Conservation (phyloP, 2,888 invertebrate species). For the Pycnomerus fuliginosus region DNA sequence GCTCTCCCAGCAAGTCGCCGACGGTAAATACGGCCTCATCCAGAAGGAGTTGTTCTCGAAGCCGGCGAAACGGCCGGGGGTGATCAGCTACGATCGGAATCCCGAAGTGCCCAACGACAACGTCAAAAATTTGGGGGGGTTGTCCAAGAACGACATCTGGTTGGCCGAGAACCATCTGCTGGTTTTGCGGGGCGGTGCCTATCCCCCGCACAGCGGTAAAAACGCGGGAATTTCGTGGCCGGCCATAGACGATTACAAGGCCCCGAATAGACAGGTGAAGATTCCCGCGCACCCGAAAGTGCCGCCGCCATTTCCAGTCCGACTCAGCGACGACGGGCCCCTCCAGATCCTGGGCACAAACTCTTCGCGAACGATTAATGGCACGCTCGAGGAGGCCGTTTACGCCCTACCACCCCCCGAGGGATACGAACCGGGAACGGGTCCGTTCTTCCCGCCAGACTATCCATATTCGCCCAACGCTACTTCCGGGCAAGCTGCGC, state of each 20-base stretch:
- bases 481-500: constrained; percentile 66
- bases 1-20: constrained; percentile 84
- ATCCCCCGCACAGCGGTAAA: constrained; percentile 57
- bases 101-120: constrained; percentile 81
- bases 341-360: constrained; percentile 83
- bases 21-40: constrained; percentile 86
- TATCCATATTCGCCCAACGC: constrained; percentile 65
- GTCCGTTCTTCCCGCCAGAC: constrained; percentile 57
- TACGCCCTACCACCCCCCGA: constrained; percentile 50
- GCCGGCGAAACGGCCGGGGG: constrained; percentile 70
- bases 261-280: constrained; percentile 81
- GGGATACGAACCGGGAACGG: constrained; percentile 51
- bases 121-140: constrained; percentile 75
- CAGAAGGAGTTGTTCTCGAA: constrained; percentile 79
- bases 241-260: constrained; percentile 81
- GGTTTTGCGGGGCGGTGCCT: constrained; percentile 76
- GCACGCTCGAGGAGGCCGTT: constrained; percentile 56
- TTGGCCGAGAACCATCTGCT: constrained; percentile 84
- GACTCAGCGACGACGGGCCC: constrained; percentile 81
- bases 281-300: constrained; percentile 79
- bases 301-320: constrained; percentile 92
- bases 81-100: constrained; percentile 79
- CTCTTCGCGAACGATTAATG: constrained; percentile 71
- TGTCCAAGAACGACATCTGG: constrained; percentile 86
- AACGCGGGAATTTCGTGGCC: constrained; percentile 64